Evolutionary conservation across 2,113 vertebrate genomes (phyloP).

Genomic region (Saguinus imperator): DNA sequence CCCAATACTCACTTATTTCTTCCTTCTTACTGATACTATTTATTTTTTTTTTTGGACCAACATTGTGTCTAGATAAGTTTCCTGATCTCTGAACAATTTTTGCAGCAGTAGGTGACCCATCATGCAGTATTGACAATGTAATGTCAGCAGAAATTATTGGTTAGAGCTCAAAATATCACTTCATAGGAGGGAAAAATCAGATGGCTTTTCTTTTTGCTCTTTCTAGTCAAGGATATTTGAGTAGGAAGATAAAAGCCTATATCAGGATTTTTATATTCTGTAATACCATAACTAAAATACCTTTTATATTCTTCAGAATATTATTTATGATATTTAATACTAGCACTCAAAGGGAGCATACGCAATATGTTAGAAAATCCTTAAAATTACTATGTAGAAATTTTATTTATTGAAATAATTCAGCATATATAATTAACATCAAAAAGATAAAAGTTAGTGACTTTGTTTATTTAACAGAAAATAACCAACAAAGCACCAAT

Average conservation of each 20-base stretch:
- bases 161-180: neutral
- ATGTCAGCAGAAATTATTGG: neutral
- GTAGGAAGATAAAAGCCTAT: neutral
- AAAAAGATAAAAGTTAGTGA: neutral
- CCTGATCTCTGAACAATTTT: neutral
- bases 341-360: neutral
- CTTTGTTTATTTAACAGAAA: constrained; percentile 11
- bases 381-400: neutral
- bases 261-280: neutral
- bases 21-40: neutral
- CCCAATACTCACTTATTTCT: neutral
- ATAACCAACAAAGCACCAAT: neutral
- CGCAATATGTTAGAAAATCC: neutral
- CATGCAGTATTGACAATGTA: neutral
- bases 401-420: neutral
- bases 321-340: neutral
- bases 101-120: neutral
- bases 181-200: neutral
- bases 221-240: neutral
- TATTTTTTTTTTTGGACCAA: neutral
- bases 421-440: neutral
- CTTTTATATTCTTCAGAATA: neutral
- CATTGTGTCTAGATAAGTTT: neutral
- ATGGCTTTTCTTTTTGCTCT: neutral
- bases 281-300: neutral